Evolutionary conservation across 2,888 invertebrate species (phyloP).

Genomic region (Chalcis sispes): DNA sequence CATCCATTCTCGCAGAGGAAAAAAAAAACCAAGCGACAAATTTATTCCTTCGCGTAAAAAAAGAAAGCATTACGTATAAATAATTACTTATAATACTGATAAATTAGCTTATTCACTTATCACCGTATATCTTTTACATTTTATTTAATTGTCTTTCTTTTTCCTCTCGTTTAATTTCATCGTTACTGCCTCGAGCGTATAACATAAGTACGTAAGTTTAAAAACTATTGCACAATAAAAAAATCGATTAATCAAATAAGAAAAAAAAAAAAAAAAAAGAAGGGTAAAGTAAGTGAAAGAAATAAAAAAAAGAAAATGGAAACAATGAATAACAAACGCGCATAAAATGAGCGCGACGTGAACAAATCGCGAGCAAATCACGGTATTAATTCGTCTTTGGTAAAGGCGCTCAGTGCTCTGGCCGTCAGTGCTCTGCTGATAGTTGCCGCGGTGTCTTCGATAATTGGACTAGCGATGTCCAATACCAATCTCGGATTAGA

Average conservation of each 20-base stretch:
- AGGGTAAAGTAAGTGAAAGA: too few species aligned
- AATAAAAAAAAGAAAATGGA: constrained; percentile 7
- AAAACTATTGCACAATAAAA: too few species aligned
- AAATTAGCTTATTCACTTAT: constrained; percentile 10
- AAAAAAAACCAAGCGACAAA: constrained; percentile 1
- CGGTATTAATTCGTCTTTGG: constrained; percentile 79
- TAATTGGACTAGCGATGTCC: constrained; percentile 83
- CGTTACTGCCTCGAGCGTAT: too few species aligned
- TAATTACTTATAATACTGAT: constrained; percentile 30
- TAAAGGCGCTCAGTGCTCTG: constrained; percentile 79
- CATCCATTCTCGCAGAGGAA: background rate
- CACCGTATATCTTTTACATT: background rate
- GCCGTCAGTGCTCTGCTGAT: constrained; percentile 80
- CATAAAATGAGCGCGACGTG: background rate
- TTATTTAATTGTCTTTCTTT: constrained; percentile 16
- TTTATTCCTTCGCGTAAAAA: constrained; percentile 3
- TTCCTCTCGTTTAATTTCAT: background rate
- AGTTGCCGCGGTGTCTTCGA: constrained; percentile 82
- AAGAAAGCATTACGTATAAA: constrained; percentile 5
- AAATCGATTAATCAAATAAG: too few species aligned
- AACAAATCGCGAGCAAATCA: constrained; percentile 1
- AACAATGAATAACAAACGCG: constrained; percentile 16
- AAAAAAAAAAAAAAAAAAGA: constrained; percentile 23
- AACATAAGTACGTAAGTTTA: too few species aligned
- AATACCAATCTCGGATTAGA: constrained; percentile 82